Base-by-base conservation (phyloP, 2,888 invertebrate species). In the Doris montereyensis region DNA sequence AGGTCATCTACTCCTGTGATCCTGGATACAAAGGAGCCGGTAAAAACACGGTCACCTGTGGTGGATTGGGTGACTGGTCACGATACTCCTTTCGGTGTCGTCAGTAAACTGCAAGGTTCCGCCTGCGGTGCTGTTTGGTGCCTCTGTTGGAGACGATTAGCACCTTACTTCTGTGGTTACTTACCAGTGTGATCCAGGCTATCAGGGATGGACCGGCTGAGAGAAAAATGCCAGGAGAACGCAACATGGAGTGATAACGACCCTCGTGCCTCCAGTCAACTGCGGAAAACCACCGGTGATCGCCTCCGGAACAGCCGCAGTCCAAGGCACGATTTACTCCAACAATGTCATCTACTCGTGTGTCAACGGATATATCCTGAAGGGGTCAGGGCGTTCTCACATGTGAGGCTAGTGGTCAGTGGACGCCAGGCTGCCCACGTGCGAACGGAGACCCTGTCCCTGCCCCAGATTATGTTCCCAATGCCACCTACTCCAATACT, bases 51-150 rank as follows among this genome's bases (percentile, higher is more conserved):
- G 81, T 85, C 8, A 83, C 83, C 32, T 89, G 89, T 72, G 79
- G 86, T 21, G 88, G 86, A 24, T 84, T 83, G 24, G 89, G 87
- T n/a, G 75, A 73, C 0, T 91, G 88, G 88, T 85, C 83, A 76
- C 87, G 85, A 4, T 82, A 83, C 4, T 58, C 80, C 2, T 86
- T 87, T 1, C 74, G 58, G 10, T 91, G 91, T 80, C 76, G 81
- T 3, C 88, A 1, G 86, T 91, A 13, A 88, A 89, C 68, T 93
- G 93, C 84, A 88, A 87, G 2, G 83, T 87, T 0, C 92, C 93
- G 1, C 84, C 87, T 5, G 68, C 80, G 8, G 81, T 89, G 0
- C 58, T 79, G 0, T 82, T 87, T 81, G 87, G 88, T 4, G 58
- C 34, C 10, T n/a, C 74, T 10, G 68, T 80, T 0, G 85, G 83